Evolutionary conservation across 2,888 invertebrate species (phyloP).

Genomic region (Trachelus iudaicus): DNA sequence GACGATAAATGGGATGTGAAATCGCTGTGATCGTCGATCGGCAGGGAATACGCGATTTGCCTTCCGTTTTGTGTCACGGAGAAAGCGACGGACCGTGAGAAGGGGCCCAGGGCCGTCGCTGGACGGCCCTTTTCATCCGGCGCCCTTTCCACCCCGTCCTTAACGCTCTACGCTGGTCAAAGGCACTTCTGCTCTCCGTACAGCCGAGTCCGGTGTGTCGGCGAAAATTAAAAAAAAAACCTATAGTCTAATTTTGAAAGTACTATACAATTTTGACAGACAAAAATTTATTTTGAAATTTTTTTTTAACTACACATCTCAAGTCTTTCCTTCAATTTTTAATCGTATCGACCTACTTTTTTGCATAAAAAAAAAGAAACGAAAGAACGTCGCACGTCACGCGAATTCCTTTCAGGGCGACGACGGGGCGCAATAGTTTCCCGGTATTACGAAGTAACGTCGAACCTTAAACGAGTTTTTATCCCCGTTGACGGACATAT

Average conservation of each 20-base stretch:
- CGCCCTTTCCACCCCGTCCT: not conserved
- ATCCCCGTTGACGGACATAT: not conserved
- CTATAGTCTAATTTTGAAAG: not conserved
- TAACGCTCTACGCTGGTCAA: not conserved
- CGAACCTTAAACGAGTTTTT: not conserved
- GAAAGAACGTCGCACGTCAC: not conserved
- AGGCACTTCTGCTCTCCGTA: not conserved
- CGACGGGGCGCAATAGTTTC: not conserved
- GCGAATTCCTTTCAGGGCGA: not conserved
- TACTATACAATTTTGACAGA: not conserved
- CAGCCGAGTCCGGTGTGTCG: not conserved
- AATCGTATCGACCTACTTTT: not conserved
- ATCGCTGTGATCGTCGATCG: constrained; percentile 20
- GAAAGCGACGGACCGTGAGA: not conserved
- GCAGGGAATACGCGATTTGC: not conserved
- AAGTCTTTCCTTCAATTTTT: not conserved
- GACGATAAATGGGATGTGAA: constrained; percentile 22
- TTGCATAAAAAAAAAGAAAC: not conserved
- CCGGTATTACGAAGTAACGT: not conserved
- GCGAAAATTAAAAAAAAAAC: not conserved
- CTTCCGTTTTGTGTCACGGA: constrained; percentile 1
- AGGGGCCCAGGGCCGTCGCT: not conserved
- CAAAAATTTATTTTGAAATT: not conserved
- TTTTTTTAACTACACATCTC: not conserved
- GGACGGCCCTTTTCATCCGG: not conserved